Evolutionary conservation across 2,888 invertebrate species (phyloP).

Genomic region (Drosophila leonis): DNA sequence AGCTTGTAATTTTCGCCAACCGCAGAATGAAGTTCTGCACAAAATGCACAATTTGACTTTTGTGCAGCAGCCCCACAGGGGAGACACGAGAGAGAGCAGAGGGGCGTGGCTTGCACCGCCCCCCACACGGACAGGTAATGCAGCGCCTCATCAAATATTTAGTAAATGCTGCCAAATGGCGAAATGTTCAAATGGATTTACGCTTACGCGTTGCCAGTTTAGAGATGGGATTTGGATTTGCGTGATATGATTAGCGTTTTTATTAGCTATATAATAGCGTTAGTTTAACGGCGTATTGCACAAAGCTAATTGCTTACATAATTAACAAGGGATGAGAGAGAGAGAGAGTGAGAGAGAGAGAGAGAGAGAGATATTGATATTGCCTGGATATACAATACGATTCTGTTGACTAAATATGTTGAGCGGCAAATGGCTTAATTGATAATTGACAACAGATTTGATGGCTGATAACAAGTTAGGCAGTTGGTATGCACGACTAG

Average conservation of each 20-base stretch:
- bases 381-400: neutral
- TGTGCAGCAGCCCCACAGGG: conserved; percentile 32
- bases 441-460: neutral
- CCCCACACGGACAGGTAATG: conserved; percentile 23
- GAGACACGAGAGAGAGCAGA: too few species aligned
- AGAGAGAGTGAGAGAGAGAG: neutral
- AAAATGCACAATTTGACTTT: conserved; percentile 64
- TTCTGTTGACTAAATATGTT: neutral
- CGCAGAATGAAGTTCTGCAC: conserved; percentile 66
- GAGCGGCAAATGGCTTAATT: neutral
- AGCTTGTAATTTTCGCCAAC: conserved; percentile 62
- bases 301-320: conserved; percentile 9
- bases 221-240: neutral
- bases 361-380: neutral
- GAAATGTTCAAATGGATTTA: conserved; percentile 60
- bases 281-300: neutral
- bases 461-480: neutral
- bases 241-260: conserved; percentile 19
- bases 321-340: neutral
- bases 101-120: conserved; percentile 14
- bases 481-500: neutral
- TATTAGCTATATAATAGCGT: conserved; percentile 12
- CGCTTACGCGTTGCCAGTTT: conserved; percentile 34
- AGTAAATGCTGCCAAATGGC: conserved; percentile 51
- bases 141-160: conserved; percentile 69